Conservation (phyloP, 2,888 invertebrate species). For the Pardosa pseudoannulata region DNA sequence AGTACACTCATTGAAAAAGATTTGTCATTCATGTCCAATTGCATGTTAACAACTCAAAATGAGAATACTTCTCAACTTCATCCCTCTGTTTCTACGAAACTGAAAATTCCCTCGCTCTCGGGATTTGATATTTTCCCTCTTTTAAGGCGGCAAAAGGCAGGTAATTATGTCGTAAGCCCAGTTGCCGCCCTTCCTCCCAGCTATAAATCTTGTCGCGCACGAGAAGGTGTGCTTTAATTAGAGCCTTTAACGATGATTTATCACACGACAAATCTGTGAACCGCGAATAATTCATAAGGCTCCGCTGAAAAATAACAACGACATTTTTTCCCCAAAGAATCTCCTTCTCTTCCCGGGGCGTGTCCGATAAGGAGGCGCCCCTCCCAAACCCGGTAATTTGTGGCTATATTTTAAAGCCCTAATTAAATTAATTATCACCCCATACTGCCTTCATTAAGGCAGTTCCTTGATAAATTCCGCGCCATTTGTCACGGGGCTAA, state of each 20-base stretch:
- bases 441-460: background rate
- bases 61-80: too few species aligned
- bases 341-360: background rate
- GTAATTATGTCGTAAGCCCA: too few species aligned
- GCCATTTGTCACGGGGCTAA: background rate
- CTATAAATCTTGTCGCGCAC: too few species aligned
- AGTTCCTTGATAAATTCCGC: background rate
- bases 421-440: slow-evolving; percentile 35
- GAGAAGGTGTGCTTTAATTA: slow-evolving; percentile 1
- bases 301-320: background rate
- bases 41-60: too few species aligned
- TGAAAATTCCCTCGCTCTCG: too few species aligned
- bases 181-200: too few species aligned
- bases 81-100: too few species aligned
- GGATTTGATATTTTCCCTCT: too few species aligned
- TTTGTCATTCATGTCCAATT: too few species aligned
- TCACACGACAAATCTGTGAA: background rate
- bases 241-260: background rate
- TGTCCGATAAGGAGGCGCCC: background rate
- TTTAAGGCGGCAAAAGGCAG: too few species aligned
- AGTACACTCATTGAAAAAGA: too few species aligned
- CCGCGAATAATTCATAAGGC: background rate
- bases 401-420: slow-evolving; percentile 25
- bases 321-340: background rate
- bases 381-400: slow-evolving; percentile 16